Conservation (phyloP, 2,797 vertebrate genomes). For the Myotis vivesi region DNA sequence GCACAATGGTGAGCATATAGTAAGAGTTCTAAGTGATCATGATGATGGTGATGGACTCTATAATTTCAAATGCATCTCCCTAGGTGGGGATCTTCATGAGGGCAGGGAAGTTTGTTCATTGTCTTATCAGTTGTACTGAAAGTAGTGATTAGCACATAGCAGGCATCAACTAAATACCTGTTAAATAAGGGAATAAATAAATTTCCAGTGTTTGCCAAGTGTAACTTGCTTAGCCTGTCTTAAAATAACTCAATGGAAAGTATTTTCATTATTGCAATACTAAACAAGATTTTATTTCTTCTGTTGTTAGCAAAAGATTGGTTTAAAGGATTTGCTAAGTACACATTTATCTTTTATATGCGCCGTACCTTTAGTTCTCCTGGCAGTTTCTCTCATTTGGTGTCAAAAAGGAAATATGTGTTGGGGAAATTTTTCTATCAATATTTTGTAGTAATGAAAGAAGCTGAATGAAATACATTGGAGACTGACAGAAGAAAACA, state of each 20-base stretch:
- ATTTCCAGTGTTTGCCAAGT: background rate
- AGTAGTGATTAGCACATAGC: background rate
- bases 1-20: background rate
- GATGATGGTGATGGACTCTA: background rate
- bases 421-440: slow-evolving; percentile 60
- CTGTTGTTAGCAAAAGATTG: slow-evolving; percentile 58
- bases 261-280: slow-evolving; percentile 52
- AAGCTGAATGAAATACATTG: slow-evolving; percentile 28
- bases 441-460: slow-evolving; percentile 66
- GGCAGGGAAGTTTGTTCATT: background rate
- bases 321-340: slow-evolving; percentile 53
- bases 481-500: slow-evolving; percentile 61
- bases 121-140: background rate
- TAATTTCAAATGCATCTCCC: background rate
- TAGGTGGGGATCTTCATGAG: background rate
- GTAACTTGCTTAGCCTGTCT: slow-evolving; percentile 30
- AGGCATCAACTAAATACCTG: background rate
- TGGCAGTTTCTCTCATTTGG: slow-evolving; percentile 62
- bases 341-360: slow-evolving; percentile 63
- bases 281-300: slow-evolving; percentile 58
- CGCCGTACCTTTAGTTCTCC: slow-evolving; percentile 32
- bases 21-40: background rate
- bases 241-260: slow-evolving; percentile 51
- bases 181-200: slow-evolving; percentile 13
- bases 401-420: slow-evolving; percentile 70